Conservation (phyloP, 2,113 vertebrate species). For the Mus musculus region GRCm39 chr2:164874501-164875000, state of each 20-base stretch:
- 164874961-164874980: conserved; percentile 53
- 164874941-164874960: conserved; percentile 1
- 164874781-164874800: conserved; percentile 8
- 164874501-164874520: background rate
- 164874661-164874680: background rate
- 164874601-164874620: conserved; percentile 39
- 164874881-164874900: conserved; percentile 20
- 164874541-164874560: background rate
- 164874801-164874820: background rate
- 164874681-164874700: conserved; percentile 46
- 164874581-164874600: conserved; percentile 44
- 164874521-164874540: background rate
- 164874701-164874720: conserved; percentile 51
- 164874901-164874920: background rate
- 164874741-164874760: conserved; percentile 33
- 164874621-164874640: conserved; percentile 39
- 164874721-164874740: conserved; percentile 35
- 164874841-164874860: background rate
- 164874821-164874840: conserved; percentile 39
- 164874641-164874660: conserved; percentile 80
- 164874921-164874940: background rate
- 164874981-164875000: conserved; percentile 31
- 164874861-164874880: background rate
- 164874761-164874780: conserved; percentile 36
- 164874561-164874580: background rate